A percentile compares a stretch with the other conserved stretches of the same genome.
phyloP scores from a whole-genome alignment of 2,888 invertebrate genomes.

The Sesamia inferens region DNA sequence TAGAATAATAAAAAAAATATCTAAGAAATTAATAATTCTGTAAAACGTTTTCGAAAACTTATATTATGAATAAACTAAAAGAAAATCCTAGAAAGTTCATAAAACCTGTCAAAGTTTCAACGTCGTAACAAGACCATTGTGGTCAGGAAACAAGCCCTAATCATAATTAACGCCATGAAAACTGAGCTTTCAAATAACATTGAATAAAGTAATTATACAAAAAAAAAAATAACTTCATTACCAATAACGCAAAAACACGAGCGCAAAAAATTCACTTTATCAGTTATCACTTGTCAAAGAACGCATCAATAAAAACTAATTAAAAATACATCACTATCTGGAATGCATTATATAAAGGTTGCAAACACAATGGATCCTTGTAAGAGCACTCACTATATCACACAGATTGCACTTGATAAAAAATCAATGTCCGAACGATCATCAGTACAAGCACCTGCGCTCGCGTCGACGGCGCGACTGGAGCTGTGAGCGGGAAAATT shows the following conservation, averaged over 20 bases:
- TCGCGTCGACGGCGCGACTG: conserved; percentile 75
- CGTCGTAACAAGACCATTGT: not conserved
- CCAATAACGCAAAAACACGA: conserved; percentile 21
- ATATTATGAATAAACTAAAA: no score
- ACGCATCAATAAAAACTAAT: conserved; percentile 69
- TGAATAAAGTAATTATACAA: not conserved
- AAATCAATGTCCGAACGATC: conserved; percentile 65
- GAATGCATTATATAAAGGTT: conserved; percentile 64
- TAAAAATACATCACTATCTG: conserved; percentile 57
- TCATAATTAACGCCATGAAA: conserved; percentile 16
- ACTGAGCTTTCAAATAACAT: conserved; percentile 39
- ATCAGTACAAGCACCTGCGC: conserved; percentile 74
- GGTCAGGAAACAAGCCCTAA: not conserved
- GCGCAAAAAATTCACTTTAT: conserved; percentile 24
- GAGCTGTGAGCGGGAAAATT: conserved; percentile 73
- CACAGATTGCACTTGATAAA: conserved; percentile 56
- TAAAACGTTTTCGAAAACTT: not conserved
- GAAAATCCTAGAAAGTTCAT: not conserved
- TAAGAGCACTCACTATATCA: conserved; percentile 52
- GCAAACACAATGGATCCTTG: conserved; percentile 59
- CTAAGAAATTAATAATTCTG: not conserved
- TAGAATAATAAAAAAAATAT: not conserved
- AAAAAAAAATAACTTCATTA: conserved; percentile 21
- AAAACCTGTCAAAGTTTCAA: conserved; percentile 16
- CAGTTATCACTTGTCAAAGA: conserved; percentile 57